Evolutionary conservation across 2,797 vertebrate species (phyloP), one percentile per base, ranked within the genome.

Genomic region (Malurus leucopterus): DNA sequence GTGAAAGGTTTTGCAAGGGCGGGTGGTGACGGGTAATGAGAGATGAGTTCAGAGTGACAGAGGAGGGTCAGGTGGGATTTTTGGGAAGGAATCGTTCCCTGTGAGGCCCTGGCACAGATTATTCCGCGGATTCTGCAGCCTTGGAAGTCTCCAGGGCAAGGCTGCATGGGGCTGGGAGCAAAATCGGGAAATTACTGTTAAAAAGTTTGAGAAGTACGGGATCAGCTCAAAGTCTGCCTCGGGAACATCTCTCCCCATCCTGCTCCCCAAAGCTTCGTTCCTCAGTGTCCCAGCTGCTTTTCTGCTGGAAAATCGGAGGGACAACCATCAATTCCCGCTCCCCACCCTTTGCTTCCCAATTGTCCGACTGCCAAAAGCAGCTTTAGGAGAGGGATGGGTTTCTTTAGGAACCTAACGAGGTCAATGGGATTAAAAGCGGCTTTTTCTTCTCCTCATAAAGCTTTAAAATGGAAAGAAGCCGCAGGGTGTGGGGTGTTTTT

Each of bases 271-370:
- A 73, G 3, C 4, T 41, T 14, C 19, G 17, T 11, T 32, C 36
- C 29, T 16, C 53, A 11, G 3, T 1, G 3, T 15, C 43, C 64
- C 64, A 15, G 15, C 7, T 24, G 13, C 36, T 47, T 6, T 20
- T 27, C 40, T 8, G 29, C 46, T 38, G 8, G 36, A 17, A 55
- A 75, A 58, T 16, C 1, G 0, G 57, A 34, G 21, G 5, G 8
- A n/a, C 5, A 24, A 6, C 2, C 10, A 13, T 5, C 24, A 2
- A 3, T 15, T 40, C 30, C 29, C 4, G 0, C 54, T 54, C 7
- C 15, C 2, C 6, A 11, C 1, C 7, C 1, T 0, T 8, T 10
- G 27, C 47, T 64, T 27, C 53, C 32, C 3, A 1, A 0, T 16
- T 8, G 8, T 9, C 13, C 3, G 2, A 2, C n/a, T 15, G 6